A percentile compares a stretch with the other conserved stretches of the same genome.
Evolutionary conservation across 2,797 vertebrate species (phyloP).

Genomic region (Scyliorhinus canicula): DNA sequence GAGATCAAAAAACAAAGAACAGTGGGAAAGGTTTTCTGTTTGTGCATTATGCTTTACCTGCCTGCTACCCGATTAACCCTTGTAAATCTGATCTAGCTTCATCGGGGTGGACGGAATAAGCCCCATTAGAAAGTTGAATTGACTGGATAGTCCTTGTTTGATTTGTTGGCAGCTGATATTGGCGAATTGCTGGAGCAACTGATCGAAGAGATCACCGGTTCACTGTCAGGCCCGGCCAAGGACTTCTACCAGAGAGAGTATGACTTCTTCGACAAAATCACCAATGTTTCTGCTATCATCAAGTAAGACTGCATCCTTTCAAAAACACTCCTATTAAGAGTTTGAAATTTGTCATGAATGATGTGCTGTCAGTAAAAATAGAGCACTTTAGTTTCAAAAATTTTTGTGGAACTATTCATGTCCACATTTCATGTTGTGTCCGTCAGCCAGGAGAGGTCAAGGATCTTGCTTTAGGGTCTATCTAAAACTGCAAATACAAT

Average conservation of each 20-base stretch:
- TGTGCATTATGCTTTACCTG: background rate
- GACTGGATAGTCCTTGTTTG: background rate
- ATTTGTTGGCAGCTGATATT: conserved; percentile 72
- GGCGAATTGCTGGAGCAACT: conserved; percentile 91
- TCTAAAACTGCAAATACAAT: background rate
- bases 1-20: background rate
- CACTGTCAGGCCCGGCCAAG: conserved; percentile 88
- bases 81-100: background rate
- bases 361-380: background rate
- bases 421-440: background rate
- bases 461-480: background rate
- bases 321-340: background rate
- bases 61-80: background rate
- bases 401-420: background rate
- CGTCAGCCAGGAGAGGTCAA: background rate
- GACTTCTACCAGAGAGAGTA: conserved; percentile 96
- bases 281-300: conserved; percentile 89
- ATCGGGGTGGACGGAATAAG: background rate
- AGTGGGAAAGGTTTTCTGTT: background rate
- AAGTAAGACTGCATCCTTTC: conserved; percentile 62
- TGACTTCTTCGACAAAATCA: conserved; percentile 97
- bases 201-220: conserved; percentile 86
- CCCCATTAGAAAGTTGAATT: background rate
- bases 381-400: background rate
- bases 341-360: background rate